Evolutionary conservation across 2,888 invertebrate species (phyloP), one percentile per base, ranked within the genome.

Genomic region (Machimus atricapillus): DNA sequence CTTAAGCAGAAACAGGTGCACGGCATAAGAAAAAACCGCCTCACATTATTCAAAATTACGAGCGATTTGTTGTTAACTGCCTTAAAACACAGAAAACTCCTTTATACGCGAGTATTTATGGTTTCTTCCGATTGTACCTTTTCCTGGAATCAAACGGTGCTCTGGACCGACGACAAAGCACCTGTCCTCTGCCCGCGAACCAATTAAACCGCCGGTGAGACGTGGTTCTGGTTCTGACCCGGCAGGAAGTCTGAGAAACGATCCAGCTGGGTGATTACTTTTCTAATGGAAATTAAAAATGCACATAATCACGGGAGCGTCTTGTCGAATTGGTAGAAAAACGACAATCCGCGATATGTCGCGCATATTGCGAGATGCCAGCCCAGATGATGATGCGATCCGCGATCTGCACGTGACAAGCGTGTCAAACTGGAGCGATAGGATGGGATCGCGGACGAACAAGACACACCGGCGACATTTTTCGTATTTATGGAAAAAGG

Each of bases 391-490:
- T 66, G 66, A 66, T 66, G 66, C 66, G 66, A 66, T 66, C 66
- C 23, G 66, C 12, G 23, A 27, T 27, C 66, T 66, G 19, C 23
- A 66, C 66, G 66, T 66, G 66, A 66, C 66, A 66, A 66, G 66
- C 66, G 66, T 66, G 23, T 66, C 66, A 66, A 66, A 66, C 66
- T 66, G 27, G 66, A 66, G 23, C 66, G 66, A 23, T 66, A 66
- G 27, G 66, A 12, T 66, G 27, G 66, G 66, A 27, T 66, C 66
- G 66, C 66, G 66, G 27, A n/a, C 19, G 43, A 12, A 12, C 40
- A 78, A 78, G 78, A 78, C 78, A 43, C 37, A 78, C 23, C 40
- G 78, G 78, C 78, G 78, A 78, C 78, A 78, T 78, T 78, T 78
- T 43, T 78, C 78, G 78, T 78, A 78, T 40, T 78, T 78, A 43